These are phyloP conservation scores for Turritopsis dohrnii DNA, from an alignment of 30 jellyfish, hydroid and myxozoan species.

Conservation along the genomic window DNA sequence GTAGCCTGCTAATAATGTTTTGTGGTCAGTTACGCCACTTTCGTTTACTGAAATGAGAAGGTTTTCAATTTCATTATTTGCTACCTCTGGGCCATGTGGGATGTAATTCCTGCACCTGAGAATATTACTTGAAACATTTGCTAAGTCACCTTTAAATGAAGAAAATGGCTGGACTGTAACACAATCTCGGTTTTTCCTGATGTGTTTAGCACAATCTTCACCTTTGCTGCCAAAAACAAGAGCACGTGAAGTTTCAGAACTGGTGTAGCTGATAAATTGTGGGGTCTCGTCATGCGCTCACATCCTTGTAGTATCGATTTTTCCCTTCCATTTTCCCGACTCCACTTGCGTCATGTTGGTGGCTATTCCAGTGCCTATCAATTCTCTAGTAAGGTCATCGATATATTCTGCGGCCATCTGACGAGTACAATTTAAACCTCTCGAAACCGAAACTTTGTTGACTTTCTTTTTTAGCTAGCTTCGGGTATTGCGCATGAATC, in stretches of 20 bases:
- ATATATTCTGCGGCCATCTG: slow-evolving; percentile 24
- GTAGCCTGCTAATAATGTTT: no score
- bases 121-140: neutral
- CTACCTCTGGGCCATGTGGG: slow-evolving; percentile 9
- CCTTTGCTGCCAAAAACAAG: slow-evolving; percentile 31
- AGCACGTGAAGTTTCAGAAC: slow-evolving; percentile 29
- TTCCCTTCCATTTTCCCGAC: slow-evolving; percentile 34
- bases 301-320: slow-evolving; percentile 17
- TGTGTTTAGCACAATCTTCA: slow-evolving; percentile 21
- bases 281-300: slow-evolving; percentile 26
- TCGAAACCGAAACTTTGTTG: slow-evolving; percentile 13
- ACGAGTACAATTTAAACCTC: slow-evolving; percentile 24
- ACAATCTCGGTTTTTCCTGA: slow-evolving; percentile 33
- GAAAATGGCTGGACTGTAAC: slow-evolving; percentile 33
- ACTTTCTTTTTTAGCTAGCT: slow-evolving; percentile 7
- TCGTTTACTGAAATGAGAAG: neutral
- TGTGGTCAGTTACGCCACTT: neutral
- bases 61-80: neutral
- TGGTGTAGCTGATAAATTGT: slow-evolving; percentile 23
- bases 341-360: slow-evolving; percentile 1
- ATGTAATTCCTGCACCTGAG: neutral
- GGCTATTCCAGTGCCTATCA: slow-evolving; percentile 15
- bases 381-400: slow-evolving; percentile 31
- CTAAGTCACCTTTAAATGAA: slow-evolving; percentile 18
- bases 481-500: slow-evolving; percentile 5